These are phyloP conservation scores for Serrognathus titanus DNA, from an alignment of 2,888 invertebrate species.

Conservation along the genomic window DNA sequence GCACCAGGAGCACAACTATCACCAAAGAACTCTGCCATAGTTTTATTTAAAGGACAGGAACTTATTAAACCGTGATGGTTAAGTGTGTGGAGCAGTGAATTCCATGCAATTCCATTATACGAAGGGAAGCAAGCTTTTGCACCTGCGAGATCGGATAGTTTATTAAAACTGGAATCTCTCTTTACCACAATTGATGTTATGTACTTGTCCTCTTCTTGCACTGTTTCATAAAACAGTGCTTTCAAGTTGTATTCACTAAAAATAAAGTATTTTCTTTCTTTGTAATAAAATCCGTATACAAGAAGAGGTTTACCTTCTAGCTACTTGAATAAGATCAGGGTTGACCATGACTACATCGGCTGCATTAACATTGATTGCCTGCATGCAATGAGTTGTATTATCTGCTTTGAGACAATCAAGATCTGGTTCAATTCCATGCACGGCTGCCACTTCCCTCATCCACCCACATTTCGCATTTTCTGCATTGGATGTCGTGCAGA, in stretches of 20 bases:
- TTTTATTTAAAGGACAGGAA: constrained; percentile 47
- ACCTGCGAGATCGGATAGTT: constrained; percentile 64
- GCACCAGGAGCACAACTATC: constrained; percentile 61
- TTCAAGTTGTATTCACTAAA: constrained; percentile 55
- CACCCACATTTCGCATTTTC: constrained; percentile 77
- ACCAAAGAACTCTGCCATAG: constrained; percentile 59
- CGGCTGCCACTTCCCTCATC: constrained; percentile 69
- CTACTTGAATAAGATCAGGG: constrained; percentile 68
- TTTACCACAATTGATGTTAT: constrained; percentile 67
- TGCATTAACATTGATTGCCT: constrained; percentile 58
- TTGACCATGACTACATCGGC: constrained; percentile 71
- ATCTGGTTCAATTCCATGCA: constrained; percentile 74
- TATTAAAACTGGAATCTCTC: constrained; percentile 55
- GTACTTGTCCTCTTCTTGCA: constrained; percentile 58
- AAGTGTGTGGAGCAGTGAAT: constrained; percentile 54
- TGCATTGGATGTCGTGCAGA: constrained; percentile 67
- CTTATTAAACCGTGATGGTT: constrained; percentile 40
- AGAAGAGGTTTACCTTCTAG: constrained; percentile 56
- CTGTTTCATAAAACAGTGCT: constrained; percentile 61
- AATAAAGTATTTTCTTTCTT: too few relatives aligned
- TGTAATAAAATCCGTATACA: too few relatives aligned
- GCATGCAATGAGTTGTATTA: constrained; percentile 64
- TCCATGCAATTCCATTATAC: constrained; percentile 71
- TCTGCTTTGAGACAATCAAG: constrained; percentile 69
- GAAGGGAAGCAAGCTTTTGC: constrained; percentile 76